phyloP scores from a whole-genome alignment of 2,888 invertebrate species.

The Erpobdella octoculata region DNA sequence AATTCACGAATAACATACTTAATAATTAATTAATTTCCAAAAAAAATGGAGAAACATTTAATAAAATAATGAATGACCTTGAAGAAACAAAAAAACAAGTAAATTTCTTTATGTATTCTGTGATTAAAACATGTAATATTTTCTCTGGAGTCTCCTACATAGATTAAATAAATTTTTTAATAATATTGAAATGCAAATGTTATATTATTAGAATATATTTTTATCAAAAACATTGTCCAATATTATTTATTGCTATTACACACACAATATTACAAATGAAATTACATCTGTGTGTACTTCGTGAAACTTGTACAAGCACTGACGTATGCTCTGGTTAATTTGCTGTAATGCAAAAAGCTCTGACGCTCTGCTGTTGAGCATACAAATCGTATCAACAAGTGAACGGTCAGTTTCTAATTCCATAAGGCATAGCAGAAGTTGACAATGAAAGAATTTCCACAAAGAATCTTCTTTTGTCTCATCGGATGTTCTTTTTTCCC shows the following conservation, averaged over 20 bases:
- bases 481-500: too few relatives aligned
- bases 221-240: not conserved
- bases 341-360: slow-evolving; percentile 18
- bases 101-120: not conserved
- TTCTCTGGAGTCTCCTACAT: not conserved
- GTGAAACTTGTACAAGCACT: slow-evolving; percentile 29
- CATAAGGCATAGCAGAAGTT: not conserved
- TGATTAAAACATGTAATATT: not conserved
- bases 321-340: slow-evolving; percentile 22
- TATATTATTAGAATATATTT: not conserved
- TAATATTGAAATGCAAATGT: not conserved
- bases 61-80: too few relatives aligned
- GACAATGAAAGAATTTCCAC: not conserved
- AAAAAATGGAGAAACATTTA: too few relatives aligned
- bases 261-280: not conserved
- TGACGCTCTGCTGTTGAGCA: slow-evolving; percentile 15
- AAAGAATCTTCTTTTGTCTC: too few relatives aligned
- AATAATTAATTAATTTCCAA: too few relatives aligned
- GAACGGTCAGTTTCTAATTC: too few relatives aligned
- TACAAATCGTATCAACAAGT: not conserved
- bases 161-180: too few relatives aligned
- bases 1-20: too few relatives aligned
- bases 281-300: not conserved
- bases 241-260: not conserved
- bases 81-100: too few relatives aligned